phyloP scores from a whole-genome alignment of 2,113 vertebrate species.

The Castor canadensis region DNA sequence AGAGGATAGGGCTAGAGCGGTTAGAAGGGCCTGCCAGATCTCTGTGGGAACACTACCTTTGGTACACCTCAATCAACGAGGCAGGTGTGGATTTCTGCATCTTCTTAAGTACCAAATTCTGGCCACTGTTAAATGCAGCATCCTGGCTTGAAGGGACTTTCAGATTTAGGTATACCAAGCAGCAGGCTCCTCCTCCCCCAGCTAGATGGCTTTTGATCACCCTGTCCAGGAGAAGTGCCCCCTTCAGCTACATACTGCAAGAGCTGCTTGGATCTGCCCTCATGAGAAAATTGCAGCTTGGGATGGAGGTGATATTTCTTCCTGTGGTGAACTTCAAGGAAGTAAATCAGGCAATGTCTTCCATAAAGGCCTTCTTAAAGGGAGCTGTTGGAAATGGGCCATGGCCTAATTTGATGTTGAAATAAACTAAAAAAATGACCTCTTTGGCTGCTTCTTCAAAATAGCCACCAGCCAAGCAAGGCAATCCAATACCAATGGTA shows the following conservation, averaged over 20 bases:
- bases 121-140: slow-evolving; percentile 62
- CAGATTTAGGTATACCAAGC: background rate
- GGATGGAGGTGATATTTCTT: slow-evolving; percentile 33
- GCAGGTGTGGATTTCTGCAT: background rate
- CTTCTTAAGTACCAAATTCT: slow-evolving; percentile 35
- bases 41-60: slow-evolving; percentile 48
- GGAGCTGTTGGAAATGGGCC: slow-evolving; percentile 31
- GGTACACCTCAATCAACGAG: background rate
- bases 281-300: slow-evolving; percentile 78
- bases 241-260: slow-evolving; percentile 49
- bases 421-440: slow-evolving; percentile 24
- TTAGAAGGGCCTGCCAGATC: slow-evolving; percentile 50
- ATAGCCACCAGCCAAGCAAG: background rate
- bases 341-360: background rate
- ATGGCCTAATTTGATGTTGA: background rate
- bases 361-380: background rate
- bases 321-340: slow-evolving; percentile 59
- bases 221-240: slow-evolving; percentile 4
- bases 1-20: slow-evolving; percentile 66
- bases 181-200: background rate
- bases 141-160: background rate
- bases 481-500: background rate
- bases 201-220: slow-evolving; percentile 63
- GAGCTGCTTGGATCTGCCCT: slow-evolving; percentile 50
- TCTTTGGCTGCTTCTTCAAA: slow-evolving; percentile 39